Conservation (phyloP, 2,888 invertebrate genomes). For the Mycalesis mineus region DNA sequence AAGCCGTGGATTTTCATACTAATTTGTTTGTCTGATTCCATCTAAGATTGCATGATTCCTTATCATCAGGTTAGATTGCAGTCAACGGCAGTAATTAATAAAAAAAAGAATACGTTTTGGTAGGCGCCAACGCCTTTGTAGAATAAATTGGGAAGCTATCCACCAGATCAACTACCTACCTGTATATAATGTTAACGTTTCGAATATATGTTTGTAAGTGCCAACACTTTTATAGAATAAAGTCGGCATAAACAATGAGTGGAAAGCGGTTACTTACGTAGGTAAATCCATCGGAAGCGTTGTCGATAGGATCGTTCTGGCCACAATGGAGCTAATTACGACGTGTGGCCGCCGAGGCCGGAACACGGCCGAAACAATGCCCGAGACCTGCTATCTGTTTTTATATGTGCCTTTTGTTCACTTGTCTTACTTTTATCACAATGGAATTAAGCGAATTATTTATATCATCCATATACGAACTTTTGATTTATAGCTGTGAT, state of each 20-base stretch:
- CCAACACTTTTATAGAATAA: slow-evolving; percentile 21
- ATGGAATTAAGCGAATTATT: slow-evolving; percentile 31
- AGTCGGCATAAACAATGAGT: slow-evolving; percentile 53
- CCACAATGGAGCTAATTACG: slow-evolving; percentile 75
- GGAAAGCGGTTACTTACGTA: slow-evolving; percentile 62
- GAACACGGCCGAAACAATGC: slow-evolving; percentile 58
- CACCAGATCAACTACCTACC: too few species aligned
- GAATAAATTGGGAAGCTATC: too few species aligned
- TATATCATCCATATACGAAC: slow-evolving; percentile 19
- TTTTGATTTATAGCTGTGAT: slow-evolving; percentile 1
- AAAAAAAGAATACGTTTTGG: too few species aligned
- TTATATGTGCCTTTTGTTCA: slow-evolving; percentile 52
- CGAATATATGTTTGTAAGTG: not conserved
- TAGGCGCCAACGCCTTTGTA: too few species aligned
- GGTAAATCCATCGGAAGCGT: slow-evolving; percentile 73
- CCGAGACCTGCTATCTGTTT: slow-evolving; percentile 42
- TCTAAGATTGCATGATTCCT: too few species aligned
- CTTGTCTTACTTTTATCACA: slow-evolving; percentile 47
- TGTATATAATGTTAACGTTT: too few species aligned
- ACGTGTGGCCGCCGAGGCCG: slow-evolving; percentile 47
- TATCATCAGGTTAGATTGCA: too few species aligned
- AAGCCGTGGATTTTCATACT: too few species aligned
- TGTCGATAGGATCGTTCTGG: slow-evolving; percentile 63
- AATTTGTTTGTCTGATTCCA: too few species aligned
- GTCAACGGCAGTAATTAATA: too few species aligned